Evolutionary conservation across 1,140 invertebrate species (phyloP), one percentile per base, ranked within the genome.

Genomic region (Plutomurus gul): DNA sequence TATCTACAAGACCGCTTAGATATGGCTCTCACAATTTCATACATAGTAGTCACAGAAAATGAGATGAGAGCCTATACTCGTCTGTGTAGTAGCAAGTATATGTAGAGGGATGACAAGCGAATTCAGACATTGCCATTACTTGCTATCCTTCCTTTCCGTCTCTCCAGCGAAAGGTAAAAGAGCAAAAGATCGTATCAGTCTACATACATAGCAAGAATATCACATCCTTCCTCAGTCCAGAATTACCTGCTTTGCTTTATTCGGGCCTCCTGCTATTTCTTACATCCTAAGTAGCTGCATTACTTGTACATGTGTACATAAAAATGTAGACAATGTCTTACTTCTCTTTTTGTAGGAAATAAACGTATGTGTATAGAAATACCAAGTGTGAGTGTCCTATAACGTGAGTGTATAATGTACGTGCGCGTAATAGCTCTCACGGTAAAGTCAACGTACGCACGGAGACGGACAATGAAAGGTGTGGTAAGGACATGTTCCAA

Each of bases 181-280:
- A 65, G 56, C 11, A n/a, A 65, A 65, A 65, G 25, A 27, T 65
- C 56, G 27, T 65, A 33, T 30, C 22, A 33, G 27, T n/a, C n/a
- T n/a, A n/a, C n/a, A n/a, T n/a, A n/a, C n/a, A n/a, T 65, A 16
- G 56, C 36, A 65, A 33, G 16, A 65, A 33, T 27, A 65, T 65
- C 56, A 65, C 56, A 65, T 65, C 56, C 27, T 65, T 36, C 7
- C 27, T 65, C 27, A 33, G 56, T 65, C 27, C 56, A 65, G 25
- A 65, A 65, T 65, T 65, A 65, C 56, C 56, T 65, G 56, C 56
- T 65, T 27, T 65, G 27, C 56, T 65, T 65, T 65, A n/a, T 30
- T 65, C 51, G 30, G 56, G 27, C 56, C 56, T 65, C 25, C 56
- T 33, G 27, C 56, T 33, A 65, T 65, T 65, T n/a, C 56, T 36